These are phyloP conservation scores for Caenorhabditis elegans DNA, from an alignment of 1,140 invertebrate genomes.

Conservation along the genomic window WBcel235 BX284604.4:12791001-12791500, in stretches of 20 bases:
- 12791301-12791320: background rate
- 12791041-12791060: too few species aligned
- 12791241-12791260: background rate
- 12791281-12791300: too few species aligned
- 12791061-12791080: too few species aligned
- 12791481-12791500: background rate
- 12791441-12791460: background rate
- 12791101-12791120: too few species aligned
- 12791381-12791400: background rate
- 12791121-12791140: too few species aligned
- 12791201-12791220: background rate
- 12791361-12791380: slow-evolving; percentile 4
- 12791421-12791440: background rate
- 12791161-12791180: slow-evolving; percentile 33
- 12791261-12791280: background rate
- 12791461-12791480: background rate
- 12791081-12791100: too few species aligned
- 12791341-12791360: background rate
- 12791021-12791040: too few species aligned
- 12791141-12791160: too few species aligned
- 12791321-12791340: background rate
- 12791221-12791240: background rate
- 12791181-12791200: slow-evolving; percentile 16
- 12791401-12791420: slow-evolving; percentile 11
- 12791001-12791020: too few species aligned